A percentile compares a stretch with the other conserved stretches of the same genome.
phyloP scores from a whole-genome alignment of 2,113 vertebrate species.

The Maccullochella peelii region DNA sequence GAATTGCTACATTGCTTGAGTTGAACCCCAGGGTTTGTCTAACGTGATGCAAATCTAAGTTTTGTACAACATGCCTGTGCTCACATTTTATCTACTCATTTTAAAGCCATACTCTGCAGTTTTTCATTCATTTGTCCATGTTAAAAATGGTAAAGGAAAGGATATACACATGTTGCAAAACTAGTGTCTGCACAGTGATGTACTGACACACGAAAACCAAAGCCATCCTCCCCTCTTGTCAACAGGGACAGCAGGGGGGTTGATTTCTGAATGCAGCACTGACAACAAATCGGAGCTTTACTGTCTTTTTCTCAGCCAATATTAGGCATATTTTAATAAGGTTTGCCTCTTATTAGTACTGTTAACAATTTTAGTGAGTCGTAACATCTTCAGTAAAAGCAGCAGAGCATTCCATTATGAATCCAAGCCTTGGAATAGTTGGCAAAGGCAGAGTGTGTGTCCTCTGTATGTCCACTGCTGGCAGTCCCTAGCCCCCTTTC shows the following conservation, averaged over 20 bases:
- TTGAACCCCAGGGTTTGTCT: not conserved
- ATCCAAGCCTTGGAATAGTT: not conserved
- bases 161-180: not conserved
- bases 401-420: constrained; percentile 10
- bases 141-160: not conserved
- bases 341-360: not conserved
- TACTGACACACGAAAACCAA: constrained; percentile 46
- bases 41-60: not conserved
- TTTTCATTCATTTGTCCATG: constrained; percentile 13
- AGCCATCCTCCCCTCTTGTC: constrained; percentile 21
- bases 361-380: not conserved
- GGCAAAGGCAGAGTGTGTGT: constrained; percentile 30
- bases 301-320: not conserved
- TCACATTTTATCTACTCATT: not conserved
- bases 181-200: not conserved
- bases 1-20: not conserved
- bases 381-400: not conserved
- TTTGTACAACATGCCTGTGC: not conserved
- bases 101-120: constrained; percentile 21
- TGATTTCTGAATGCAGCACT: constrained; percentile 11
- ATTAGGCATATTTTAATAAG: not conserved
- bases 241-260: not conserved
- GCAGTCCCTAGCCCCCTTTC: constrained; percentile 45
- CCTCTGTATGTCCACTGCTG: constrained; percentile 57
- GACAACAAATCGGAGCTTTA: constrained; percentile 43